Percentiles rank a stretch among this genome's conserved stretches.
phyloP scores from a whole-genome alignment of 2,113 vertebrate genomes.

The Columba janthina region DNA sequence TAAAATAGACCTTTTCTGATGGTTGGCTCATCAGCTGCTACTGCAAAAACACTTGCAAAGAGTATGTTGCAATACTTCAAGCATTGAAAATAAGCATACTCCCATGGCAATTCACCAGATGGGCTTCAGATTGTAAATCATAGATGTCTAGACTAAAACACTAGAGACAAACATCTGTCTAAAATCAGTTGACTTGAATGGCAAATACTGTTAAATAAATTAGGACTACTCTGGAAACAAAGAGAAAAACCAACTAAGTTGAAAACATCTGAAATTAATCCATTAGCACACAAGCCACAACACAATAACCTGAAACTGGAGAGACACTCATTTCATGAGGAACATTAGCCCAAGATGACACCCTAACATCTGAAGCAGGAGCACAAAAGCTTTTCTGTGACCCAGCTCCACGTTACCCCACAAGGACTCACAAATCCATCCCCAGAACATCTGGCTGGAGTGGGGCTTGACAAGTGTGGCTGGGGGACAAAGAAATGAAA shows the following conservation, averaged over 20 bases:
- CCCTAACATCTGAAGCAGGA: background rate
- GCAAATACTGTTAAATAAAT: conserved; percentile 70
- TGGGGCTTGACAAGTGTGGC: background rate
- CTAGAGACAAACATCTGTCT: conserved; percentile 72
- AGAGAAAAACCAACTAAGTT: background rate
- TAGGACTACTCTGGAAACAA: conserved; percentile 49
- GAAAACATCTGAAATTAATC: conserved; percentile 65
- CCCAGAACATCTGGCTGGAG: conserved; percentile 48
- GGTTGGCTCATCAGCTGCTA: conserved; percentile 31
- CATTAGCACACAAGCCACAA: conserved; percentile 37
- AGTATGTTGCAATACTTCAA: conserved; percentile 55
- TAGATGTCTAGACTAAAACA: conserved; percentile 66
- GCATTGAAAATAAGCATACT: conserved; percentile 61
- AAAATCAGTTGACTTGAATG: conserved; percentile 68
- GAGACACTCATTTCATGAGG: background rate
- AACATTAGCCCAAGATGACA: background rate
- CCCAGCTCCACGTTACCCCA: background rate
- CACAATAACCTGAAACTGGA: conserved; percentile 38
- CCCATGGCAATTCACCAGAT: conserved; percentile 68
- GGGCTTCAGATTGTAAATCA: conserved; percentile 66
- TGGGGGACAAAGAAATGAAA: background rate
- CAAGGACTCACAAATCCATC: background rate
- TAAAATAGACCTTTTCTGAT: conserved; percentile 56
- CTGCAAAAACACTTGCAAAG: conserved; percentile 66
- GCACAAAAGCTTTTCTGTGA: background rate